phyloP scores from a whole-genome alignment of 2,888 invertebrate genomes.

The Tineola bisselliella region DNA sequence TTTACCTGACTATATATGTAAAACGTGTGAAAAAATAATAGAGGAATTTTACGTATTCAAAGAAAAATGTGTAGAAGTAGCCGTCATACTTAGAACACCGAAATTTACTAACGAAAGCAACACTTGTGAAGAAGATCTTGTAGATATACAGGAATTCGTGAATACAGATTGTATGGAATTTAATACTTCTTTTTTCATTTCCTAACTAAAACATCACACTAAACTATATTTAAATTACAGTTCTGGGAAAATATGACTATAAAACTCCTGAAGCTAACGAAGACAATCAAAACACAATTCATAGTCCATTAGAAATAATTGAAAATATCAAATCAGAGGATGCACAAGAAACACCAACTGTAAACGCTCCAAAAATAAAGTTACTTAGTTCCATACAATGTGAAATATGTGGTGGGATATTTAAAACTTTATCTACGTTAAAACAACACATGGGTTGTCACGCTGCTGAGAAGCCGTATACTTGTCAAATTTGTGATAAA shows the following conservation, averaged over 20 bases:
- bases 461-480: constrained; percentile 33
- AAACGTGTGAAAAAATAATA: constrained; percentile 24
- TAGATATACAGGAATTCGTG: not conserved
- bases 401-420: constrained; percentile 26
- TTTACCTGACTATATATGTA: constrained; percentile 24
- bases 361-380: not conserved
- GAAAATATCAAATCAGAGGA: not conserved
- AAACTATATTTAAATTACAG: not conserved
- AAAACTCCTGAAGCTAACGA: not conserved
- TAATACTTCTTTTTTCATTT: not conserved
- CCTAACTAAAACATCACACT: no score
- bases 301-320: not conserved
- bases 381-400: constrained; percentile 19
- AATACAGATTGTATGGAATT: not conserved
- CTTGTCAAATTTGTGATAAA: constrained; percentile 38
- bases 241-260: not conserved
- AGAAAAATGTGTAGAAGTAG: constrained; percentile 23
- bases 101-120: not conserved
- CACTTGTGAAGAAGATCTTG: not conserved
- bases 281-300: not conserved
- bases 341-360: not conserved
- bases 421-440: constrained; percentile 22
- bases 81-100: constrained; percentile 14
- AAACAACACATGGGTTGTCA: constrained; percentile 40
- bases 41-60: constrained; percentile 29